Conservation (phyloP, 2,888 invertebrate species). For the Cactoblastis cactorum region DNA sequence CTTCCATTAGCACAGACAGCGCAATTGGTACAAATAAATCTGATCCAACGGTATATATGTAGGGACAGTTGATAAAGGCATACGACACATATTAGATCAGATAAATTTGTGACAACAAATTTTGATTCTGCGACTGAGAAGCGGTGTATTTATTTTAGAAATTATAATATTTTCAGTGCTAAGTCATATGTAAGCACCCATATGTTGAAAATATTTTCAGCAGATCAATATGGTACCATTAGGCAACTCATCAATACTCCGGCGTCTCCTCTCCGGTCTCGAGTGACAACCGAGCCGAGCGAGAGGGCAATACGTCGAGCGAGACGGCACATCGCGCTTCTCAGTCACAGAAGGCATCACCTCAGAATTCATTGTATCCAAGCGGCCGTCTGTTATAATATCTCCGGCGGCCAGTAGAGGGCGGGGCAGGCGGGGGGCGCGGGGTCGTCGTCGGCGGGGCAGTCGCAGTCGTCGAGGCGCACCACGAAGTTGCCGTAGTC, state of each 20-base stretch:
- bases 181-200: too few relatives aligned
- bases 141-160: neutral
- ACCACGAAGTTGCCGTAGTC: slow-evolving; percentile 77
- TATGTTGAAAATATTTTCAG: too few relatives aligned
- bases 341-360: neutral
- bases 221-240: too few relatives aligned
- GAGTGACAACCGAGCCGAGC: too few relatives aligned
- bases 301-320: too few relatives aligned
- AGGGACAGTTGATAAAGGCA: neutral
- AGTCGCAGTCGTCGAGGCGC: slow-evolving; percentile 62
- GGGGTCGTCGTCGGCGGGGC: slow-evolving; percentile 47
- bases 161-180: too few relatives aligned
- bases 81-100: neutral
- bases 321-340: too few relatives aligned
- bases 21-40: neutral
- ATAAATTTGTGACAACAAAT: neutral
- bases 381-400: slow-evolving; percentile 36
- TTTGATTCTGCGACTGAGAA: neutral
- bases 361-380: neutral
- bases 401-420: slow-evolving; percentile 39
- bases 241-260: too few relatives aligned
- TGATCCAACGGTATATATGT: neutral
- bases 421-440: slow-evolving; percentile 25
- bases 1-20: neutral
- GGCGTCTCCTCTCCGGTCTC: too few relatives aligned